Evolutionary conservation across 2,797 vertebrate genomes (phyloP).

Genomic region (Fringilla coelebs): DNA sequence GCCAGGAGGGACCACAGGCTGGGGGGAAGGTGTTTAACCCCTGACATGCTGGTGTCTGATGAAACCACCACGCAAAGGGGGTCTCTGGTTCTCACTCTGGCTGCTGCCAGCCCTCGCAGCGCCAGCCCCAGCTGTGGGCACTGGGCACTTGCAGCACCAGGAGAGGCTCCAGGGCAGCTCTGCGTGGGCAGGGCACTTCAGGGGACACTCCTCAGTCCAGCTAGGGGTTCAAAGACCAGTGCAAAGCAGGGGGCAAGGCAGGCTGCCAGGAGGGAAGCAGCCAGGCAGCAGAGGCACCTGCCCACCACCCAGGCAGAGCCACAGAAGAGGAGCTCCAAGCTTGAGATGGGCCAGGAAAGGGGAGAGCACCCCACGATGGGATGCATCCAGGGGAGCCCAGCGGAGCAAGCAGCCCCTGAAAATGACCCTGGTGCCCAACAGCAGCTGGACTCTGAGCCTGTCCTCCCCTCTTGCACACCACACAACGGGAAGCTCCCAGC

Average conservation of each 20-base stretch:
- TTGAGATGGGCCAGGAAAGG: neutral
- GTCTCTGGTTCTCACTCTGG: accelerated
- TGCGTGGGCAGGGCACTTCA: neutral
- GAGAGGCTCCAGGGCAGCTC: neutral
- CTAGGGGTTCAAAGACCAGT: neutral
- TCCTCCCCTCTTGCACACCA: neutral
- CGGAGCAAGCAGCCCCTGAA: neutral
- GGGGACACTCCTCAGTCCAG: neutral
- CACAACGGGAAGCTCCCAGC: accelerated
- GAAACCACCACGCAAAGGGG: neutral
- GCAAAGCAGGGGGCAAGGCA: accelerated
- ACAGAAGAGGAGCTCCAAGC: accelerated
- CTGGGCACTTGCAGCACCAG: neutral
- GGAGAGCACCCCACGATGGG: neutral
- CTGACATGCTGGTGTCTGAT: neutral
- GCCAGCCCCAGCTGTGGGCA: neutral
- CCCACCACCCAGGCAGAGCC: neutral
- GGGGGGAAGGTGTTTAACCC: neutral
- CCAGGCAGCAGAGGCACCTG: neutral
- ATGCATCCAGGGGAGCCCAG: neutral
- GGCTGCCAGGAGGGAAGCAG: neutral
- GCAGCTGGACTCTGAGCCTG: neutral
- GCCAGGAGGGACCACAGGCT: neutral
- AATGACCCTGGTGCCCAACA: neutral
- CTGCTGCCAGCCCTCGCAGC: accelerated